Evolutionary conservation across 2,113 vertebrate species (phyloP).

Genomic region (human): GRCh38 chr4:100515501-100516000

Average conservation of each 20-base stretch:
- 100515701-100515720: conserved; percentile 1
- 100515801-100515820: conserved; percentile 73
- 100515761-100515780: not conserved
- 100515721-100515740: not conserved
- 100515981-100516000: not conserved
- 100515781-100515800: conserved; percentile 35
- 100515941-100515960: not conserved
- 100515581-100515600: conserved; percentile 52
- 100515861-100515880: conserved; percentile 18
- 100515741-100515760: conserved; percentile 46
- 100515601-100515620: not conserved
- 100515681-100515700: not conserved
- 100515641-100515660: conserved; percentile 8
- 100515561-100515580: conserved; percentile 46
- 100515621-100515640: conserved; percentile 23
- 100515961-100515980: not conserved
- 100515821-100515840: conserved; percentile 7
- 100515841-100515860: not conserved
- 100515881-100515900: not conserved
- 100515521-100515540: conserved; percentile 46
- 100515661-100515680: not conserved
- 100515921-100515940: not conserved
- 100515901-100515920: not conserved
- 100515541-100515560: conserved; percentile 26
- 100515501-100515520: not conserved